phyloP scores from a whole-genome alignment of 2,797 vertebrate species.

The Megaceryle alcyon region DNA sequence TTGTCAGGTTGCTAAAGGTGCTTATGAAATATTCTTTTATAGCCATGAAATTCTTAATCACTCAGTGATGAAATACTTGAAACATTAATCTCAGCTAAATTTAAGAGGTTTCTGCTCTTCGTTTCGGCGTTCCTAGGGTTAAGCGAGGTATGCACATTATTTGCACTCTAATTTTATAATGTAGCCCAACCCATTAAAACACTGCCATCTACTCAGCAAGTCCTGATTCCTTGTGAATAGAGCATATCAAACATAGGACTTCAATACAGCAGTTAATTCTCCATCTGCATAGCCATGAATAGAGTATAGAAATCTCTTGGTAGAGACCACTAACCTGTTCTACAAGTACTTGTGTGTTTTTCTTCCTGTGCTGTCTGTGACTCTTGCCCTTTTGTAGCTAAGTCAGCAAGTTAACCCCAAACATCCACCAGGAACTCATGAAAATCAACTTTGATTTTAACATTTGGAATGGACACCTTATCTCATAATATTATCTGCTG shows the following conservation, averaged over 20 bases:
- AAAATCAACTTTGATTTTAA: neutral
- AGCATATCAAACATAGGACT: neutral
- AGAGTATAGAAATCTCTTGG: neutral
- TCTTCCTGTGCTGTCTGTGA: neutral
- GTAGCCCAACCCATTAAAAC: neutral
- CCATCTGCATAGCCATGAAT: neutral
- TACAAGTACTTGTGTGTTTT: neutral
- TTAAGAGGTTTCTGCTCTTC: neutral
- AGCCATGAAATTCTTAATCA: neutral
- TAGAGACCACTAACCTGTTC: neutral
- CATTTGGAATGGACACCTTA: neutral
- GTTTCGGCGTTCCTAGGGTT: neutral
- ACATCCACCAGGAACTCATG: neutral
- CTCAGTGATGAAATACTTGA: neutral
- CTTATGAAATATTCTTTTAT: neutral
- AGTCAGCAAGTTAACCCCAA: neutral
- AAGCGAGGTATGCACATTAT: neutral
- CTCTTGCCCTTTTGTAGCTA: neutral
- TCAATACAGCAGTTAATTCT: neutral
- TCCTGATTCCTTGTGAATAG: neutral
- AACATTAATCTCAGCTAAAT: neutral
- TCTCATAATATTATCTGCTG: neutral
- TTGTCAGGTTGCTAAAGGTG: neutral
- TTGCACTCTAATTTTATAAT: neutral
- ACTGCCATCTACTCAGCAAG: neutral